Percentiles rank a stretch among this genome's conserved stretches.
phyloP scores from a whole-genome alignment of 2,888 invertebrate species.

The Toxonevra muliebris region DNA sequence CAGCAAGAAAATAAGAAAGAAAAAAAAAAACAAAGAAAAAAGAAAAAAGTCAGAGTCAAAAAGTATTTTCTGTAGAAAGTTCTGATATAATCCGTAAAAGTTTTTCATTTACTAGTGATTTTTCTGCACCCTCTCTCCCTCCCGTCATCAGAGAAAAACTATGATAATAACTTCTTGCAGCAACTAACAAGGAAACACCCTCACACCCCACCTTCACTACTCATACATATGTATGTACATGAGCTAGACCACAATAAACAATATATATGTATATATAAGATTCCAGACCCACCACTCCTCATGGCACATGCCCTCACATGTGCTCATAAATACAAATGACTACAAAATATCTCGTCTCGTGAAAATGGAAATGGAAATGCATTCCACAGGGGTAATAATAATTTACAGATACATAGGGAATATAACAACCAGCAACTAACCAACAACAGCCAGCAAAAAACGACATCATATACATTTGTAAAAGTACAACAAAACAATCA shows the following conservation, averaged over 20 bases:
- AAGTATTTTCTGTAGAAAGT: too few species aligned
- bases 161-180: too few species aligned
- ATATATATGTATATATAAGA: not conserved
- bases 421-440: too few species aligned
- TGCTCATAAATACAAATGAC: conserved; percentile 7
- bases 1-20: too few species aligned
- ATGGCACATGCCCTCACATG: not conserved
- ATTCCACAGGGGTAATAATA: conserved; percentile 1
- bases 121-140: too few species aligned
- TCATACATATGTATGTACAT: not conserved
- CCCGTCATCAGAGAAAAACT: too few species aligned
- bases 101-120: too few species aligned
- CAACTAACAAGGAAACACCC: too few species aligned
- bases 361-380: not conserved
- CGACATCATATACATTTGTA: not conserved
- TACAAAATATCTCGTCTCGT: not conserved
- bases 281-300: not conserved
- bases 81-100: too few species aligned
- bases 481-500: not conserved
- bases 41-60: too few species aligned
- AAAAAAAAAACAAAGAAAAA: too few species aligned
- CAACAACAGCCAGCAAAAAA: not conserved
- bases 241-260: not conserved
- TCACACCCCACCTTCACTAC: not conserved
- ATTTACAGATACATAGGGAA: not conserved